Base-by-base conservation (phyloP, 1,140 invertebrate genomes). In the Drosophila bifasciata region DNA sequence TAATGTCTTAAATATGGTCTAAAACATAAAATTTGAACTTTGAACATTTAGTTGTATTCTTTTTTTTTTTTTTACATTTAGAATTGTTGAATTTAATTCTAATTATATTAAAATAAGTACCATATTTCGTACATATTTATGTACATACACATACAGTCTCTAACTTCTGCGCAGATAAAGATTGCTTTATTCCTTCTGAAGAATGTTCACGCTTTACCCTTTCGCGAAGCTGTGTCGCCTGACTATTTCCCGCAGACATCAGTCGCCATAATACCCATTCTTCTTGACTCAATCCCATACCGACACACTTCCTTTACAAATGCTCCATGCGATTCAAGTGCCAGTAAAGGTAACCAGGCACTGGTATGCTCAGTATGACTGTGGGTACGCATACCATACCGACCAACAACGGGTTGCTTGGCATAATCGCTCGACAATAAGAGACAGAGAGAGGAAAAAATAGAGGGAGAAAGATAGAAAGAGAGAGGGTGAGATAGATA, bases 231-330 rank as follows among this genome's bases (percentile, higher is more conserved):
- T 70, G 67, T 73, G 70, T 73, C 70, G 70, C 51, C 70, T 40
- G 45, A 36, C 68, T 45, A 72, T 55, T 59, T 45, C 41, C 36
- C 61, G 43, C 21, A 15, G 15, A 63, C 46, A 49, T 32, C n/a
- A 16, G 21, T 45, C 23, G 15, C 17, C 19, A 9, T 28, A 43
- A 61, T 73, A 58, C 53, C 41, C 41, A 41, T 58, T 50, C 61
- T 67, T 66, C 66, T 76, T 62, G 60, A 76, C 67, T 78, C 83
- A 85, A 85, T 84, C 72, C 80, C 80, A 85, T 80, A 66, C 80
- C 81, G 80, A 85, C 80, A 84, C 80, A 84, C 80, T 84, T 70
- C 76, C 80, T 76, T 84, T 85, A 84, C 80, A 84, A 80, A 80
- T 84, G 80, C 80, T 84, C 76, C 80, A 69, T 68, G 77, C 77